These are phyloP conservation scores for Parambassis ranga DNA, from an alignment of 2,797 vertebrate species.

Conservation along the genomic window DNA sequence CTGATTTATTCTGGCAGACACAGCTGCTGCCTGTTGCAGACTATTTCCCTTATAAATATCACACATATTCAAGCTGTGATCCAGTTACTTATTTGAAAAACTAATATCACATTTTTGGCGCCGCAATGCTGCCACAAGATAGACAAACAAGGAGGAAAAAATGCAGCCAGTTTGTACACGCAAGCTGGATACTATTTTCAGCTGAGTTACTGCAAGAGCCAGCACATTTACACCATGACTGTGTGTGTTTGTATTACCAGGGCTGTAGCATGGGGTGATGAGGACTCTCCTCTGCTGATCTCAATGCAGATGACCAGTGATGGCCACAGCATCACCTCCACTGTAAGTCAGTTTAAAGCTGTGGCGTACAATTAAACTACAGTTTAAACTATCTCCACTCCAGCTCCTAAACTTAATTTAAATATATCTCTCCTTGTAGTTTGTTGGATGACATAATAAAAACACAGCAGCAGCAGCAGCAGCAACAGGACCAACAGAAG, in stretches of 20 bases:
- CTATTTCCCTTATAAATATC: slow-evolving; percentile 46
- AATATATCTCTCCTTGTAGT: no score
- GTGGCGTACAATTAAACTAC: no score
- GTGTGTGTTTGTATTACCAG: slow-evolving; percentile 33
- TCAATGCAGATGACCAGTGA: slow-evolving; percentile 81
- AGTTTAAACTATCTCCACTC: no score
- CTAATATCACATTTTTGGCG: slow-evolving; percentile 39
- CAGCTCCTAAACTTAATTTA: no score
- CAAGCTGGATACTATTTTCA: slow-evolving; percentile 23
- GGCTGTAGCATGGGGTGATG: slow-evolving; percentile 72
- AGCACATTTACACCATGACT: neutral
- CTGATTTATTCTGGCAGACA: slow-evolving; percentile 46
- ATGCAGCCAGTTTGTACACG: slow-evolving; percentile 8
- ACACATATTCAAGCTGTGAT: slow-evolving; percentile 41
- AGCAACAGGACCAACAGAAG: slow-evolving; percentile 31
- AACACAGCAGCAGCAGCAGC: slow-evolving; percentile 61
- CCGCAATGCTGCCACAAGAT: neutral
- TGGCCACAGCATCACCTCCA: slow-evolving; percentile 79
- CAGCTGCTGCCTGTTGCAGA: slow-evolving; percentile 38
- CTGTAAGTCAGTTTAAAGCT: slow-evolving; percentile 79
- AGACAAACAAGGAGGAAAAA: slow-evolving; percentile 38
- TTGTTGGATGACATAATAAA: slow-evolving; percentile 70
- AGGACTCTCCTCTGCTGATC: slow-evolving; percentile 71
- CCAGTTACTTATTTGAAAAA: slow-evolving; percentile 31
- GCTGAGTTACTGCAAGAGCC: neutral